Conservation (phyloP, 2,888 invertebrate species). For the Conops quadrifasciatus region DNA sequence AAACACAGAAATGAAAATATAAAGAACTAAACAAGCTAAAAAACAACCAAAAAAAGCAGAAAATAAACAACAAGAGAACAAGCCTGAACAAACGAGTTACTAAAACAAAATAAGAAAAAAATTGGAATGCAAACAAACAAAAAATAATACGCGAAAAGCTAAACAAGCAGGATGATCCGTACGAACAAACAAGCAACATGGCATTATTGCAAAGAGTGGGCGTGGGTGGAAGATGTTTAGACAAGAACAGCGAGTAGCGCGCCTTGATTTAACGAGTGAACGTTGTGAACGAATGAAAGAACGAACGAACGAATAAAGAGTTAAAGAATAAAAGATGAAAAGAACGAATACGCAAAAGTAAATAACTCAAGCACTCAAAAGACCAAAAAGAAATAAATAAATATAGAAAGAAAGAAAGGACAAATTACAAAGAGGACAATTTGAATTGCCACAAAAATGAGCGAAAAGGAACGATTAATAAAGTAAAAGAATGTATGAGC, state of each 20-base stretch:
- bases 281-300: slow-evolving; percentile 41
- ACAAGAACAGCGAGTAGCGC: slow-evolving; percentile 25
- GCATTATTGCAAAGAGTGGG: no score
- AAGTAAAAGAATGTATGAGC: slow-evolving; percentile 30
- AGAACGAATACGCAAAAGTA: slow-evolving; percentile 28
- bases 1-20: no score
- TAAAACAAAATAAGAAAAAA: background rate
- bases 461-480: slow-evolving; percentile 32
- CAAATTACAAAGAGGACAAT: background rate
- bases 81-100: no score
- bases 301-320: slow-evolving; percentile 31
- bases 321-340: background rate
- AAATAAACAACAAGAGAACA: no score
- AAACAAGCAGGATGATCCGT: no score
- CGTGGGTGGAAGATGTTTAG: no score
- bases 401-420: slow-evolving; percentile 28
- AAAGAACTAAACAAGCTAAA: no score
- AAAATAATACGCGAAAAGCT: no score
- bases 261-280: slow-evolving; percentile 49
- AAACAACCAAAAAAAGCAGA: no score
- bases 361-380: slow-evolving; percentile 43
- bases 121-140: no score
- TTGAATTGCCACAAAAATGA: slow-evolving; percentile 9
- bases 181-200: no score
- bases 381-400: slow-evolving; percentile 34